These are phyloP conservation scores for Eristalis tenax DNA, from an alignment of 2,888 invertebrate species.

Conservation along the genomic window DNA sequence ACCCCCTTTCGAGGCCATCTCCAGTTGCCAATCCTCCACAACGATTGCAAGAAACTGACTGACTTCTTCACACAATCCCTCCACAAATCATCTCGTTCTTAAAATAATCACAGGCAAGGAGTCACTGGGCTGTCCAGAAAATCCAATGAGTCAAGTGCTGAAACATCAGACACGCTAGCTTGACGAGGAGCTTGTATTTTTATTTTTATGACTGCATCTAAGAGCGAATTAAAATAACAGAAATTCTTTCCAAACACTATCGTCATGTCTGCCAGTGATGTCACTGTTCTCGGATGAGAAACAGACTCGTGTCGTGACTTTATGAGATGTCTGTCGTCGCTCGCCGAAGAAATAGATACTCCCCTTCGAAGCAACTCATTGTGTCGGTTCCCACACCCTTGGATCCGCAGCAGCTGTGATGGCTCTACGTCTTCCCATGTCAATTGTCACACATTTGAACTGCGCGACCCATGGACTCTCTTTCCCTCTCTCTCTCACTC, in stretches of 20 bases:
- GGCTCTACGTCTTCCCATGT: slow-evolving; percentile 13
- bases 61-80: too few relatives aligned
- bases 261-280: neutral
- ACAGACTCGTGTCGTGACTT: neutral
- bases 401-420: neutral
- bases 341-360: neutral
- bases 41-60: too few relatives aligned
- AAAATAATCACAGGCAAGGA: neutral
- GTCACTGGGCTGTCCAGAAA: neutral
- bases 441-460: slow-evolving; percentile 16
- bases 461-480: neutral
- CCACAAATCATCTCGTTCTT: neutral
- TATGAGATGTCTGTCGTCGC: neutral
- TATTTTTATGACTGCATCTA: neutral
- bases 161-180: neutral
- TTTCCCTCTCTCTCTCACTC: neutral
- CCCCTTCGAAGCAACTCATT: neutral
- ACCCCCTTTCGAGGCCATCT: too few relatives aligned
- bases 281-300: neutral
- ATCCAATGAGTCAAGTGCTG: neutral
- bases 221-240: neutral
- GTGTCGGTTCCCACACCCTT: neutral
- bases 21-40: too few relatives aligned
- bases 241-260: neutral
- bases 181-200: neutral